phyloP scores from a whole-genome alignment of 37 sponge, comb jelly and placozoan species.

The Lycopodina hypogea region DNA sequence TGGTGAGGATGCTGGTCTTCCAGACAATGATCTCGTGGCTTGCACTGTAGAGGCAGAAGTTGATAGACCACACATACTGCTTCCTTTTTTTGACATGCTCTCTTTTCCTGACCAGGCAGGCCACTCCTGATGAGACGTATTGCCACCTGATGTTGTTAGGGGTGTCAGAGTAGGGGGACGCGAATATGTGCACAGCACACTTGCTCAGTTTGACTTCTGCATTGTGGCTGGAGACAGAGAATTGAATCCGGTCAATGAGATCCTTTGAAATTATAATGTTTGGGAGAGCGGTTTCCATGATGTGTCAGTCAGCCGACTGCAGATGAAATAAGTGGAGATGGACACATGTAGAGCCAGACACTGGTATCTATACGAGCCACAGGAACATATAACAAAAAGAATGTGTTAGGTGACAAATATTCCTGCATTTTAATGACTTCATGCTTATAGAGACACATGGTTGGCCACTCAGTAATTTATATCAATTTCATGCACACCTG shows the following conservation, averaged over 20 bases:
- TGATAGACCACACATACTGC: conserved; percentile 52
- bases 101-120: conserved; percentile 60
- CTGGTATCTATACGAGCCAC: no score
- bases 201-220: conserved; percentile 58
- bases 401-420: background rate
- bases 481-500: no score
- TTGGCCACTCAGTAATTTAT: no score
- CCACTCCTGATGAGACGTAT: conserved; percentile 59
- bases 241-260: conserved; percentile 60
- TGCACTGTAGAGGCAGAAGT: conserved; percentile 52
- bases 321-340: no score
- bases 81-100: conserved; percentile 36
- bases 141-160: conserved; percentile 57
- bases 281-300: conserved; percentile 13
- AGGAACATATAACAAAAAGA: no score
- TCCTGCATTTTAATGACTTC: background rate
- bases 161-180: conserved; percentile 19
- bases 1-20: conserved; percentile 15
- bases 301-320: no score
- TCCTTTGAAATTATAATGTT: conserved; percentile 49
- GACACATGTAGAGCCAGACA: no score
- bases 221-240: conserved; percentile 70
- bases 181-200: no score
- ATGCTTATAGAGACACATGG: background rate
- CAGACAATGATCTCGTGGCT: no score